phyloP scores from a whole-genome alignment of 2,113 vertebrate genomes.

The Spea bombifrons region DNA sequence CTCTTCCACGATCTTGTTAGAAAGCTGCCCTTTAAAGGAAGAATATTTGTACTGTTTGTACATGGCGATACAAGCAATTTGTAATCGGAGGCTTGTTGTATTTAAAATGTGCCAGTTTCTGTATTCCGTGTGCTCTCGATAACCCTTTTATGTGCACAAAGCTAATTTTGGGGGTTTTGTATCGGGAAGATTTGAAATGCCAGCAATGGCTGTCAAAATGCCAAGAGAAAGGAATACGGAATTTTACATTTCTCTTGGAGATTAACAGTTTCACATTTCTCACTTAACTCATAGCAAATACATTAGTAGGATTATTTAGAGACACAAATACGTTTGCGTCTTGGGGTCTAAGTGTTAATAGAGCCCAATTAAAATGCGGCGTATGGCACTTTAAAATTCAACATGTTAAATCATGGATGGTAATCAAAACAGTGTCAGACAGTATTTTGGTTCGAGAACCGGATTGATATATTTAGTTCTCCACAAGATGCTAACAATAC shows the following conservation, averaged over 20 bases:
- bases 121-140: no score
- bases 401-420: not conserved
- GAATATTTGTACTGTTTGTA: no score
- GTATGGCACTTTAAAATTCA: not conserved
- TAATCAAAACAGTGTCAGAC: slow-evolving; percentile 21
- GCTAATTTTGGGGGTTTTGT: not conserved
- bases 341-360: not conserved
- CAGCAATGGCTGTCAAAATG: slow-evolving; percentile 2
- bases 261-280: slow-evolving; percentile 12
- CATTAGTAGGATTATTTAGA: slow-evolving; percentile 38
- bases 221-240: not conserved
- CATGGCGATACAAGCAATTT: not conserved
- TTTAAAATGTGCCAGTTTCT: slow-evolving; percentile 7
- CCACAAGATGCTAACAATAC: not conserved
- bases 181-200: not conserved
- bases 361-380: slow-evolving; percentile 12
- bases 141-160: not conserved
- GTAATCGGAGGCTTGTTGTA: not conserved
- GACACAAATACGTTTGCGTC: slow-evolving; percentile 13
- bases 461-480: slow-evolving; percentile 14
- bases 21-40: no score
- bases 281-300: slow-evolving; percentile 15
- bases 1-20: no score
- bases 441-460: slow-evolving; percentile 6
- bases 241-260: slow-evolving; percentile 28